Percentiles rank a stretch among this genome's conserved stretches.
Evolutionary conservation across 2,888 invertebrate species (phyloP).

Genomic region (Oegoconia quadripuncta): DNA sequence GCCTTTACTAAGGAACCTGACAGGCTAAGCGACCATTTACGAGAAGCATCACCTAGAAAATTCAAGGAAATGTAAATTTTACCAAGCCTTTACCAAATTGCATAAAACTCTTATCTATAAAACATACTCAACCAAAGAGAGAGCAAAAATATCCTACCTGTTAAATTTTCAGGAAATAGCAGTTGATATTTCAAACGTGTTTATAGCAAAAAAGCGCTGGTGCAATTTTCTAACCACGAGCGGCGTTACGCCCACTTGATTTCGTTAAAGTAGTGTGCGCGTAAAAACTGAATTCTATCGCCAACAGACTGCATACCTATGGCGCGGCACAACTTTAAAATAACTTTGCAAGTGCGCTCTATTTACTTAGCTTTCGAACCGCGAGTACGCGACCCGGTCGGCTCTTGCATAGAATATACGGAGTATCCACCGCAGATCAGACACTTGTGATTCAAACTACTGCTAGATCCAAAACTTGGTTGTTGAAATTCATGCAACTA

Average conservation of each 20-base stretch:
- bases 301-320: conserved; percentile 26
- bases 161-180: too few relatives aligned
- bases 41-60: too few relatives aligned
- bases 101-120: too few relatives aligned
- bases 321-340: conserved; percentile 44
- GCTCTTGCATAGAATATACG: conserved; percentile 32
- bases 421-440: not conserved
- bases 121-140: too few relatives aligned
- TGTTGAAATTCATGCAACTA: too few relatives aligned
- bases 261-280: conserved; percentile 23
- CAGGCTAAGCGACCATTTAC: too few relatives aligned
- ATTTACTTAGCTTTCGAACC: conserved; percentile 64
- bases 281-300: conserved; percentile 46
- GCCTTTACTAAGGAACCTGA: too few relatives aligned
- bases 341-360: conserved; percentile 54
- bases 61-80: too few relatives aligned
- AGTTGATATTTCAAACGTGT: not conserved
- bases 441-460: too few relatives aligned
- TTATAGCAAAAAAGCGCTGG: not conserved
- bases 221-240: not conserved
- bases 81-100: too few relatives aligned
- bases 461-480: too few relatives aligned
- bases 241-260: conserved; percentile 17
- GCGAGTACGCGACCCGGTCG: conserved; percentile 42
- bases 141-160: too few relatives aligned